Percentiles rank a stretch among this genome's conserved stretches.
Evolutionary conservation across 1,140 invertebrate species (phyloP).

Genomic region (Drosophila ficusphila): DNA sequence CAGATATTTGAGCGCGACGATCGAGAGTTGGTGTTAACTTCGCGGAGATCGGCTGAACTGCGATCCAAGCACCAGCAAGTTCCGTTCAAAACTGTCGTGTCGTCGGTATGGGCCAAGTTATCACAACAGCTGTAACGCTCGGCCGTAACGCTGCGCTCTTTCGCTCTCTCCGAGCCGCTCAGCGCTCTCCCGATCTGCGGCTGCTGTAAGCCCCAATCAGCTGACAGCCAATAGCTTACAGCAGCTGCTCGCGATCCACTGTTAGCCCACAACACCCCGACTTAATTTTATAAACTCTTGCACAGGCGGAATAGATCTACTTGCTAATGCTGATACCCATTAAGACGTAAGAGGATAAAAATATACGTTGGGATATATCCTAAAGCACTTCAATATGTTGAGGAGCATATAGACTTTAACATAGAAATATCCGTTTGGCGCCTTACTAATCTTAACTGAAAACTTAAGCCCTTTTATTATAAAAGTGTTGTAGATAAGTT

Average conservation of each 20-base stretch:
- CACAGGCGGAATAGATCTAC: too few species aligned
- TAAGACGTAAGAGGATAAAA: too few species aligned
- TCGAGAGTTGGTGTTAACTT: background rate
- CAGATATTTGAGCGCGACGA: conserved; percentile 18
- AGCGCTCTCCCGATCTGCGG: background rate
- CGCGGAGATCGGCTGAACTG: conserved; percentile 15
- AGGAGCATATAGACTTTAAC: too few species aligned
- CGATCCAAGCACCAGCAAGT: conserved; percentile 55
- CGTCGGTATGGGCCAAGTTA: conserved; percentile 65
- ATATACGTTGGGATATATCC: too few species aligned
- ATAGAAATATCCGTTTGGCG: too few species aligned
- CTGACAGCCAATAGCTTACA: background rate
- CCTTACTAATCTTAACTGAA: too few species aligned
- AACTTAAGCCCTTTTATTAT: too few species aligned
- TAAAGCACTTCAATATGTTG: too few species aligned
- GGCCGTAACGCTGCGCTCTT: background rate
- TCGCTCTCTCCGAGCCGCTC: background rate
- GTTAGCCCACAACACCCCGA: too few species aligned
- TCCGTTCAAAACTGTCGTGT: conserved; percentile 67
- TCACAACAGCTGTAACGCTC: background rate
- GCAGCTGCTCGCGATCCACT: background rate
- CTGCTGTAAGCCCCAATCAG: background rate
- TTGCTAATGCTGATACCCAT: too few species aligned
- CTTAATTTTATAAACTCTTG: too few species aligned
- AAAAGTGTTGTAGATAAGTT: too few species aligned